Percentiles rank a stretch among this genome's conserved stretches.
Evolutionary conservation across 2,113 vertebrate species (phyloP).

Genomic region (Sula dactylatra): DNA sequence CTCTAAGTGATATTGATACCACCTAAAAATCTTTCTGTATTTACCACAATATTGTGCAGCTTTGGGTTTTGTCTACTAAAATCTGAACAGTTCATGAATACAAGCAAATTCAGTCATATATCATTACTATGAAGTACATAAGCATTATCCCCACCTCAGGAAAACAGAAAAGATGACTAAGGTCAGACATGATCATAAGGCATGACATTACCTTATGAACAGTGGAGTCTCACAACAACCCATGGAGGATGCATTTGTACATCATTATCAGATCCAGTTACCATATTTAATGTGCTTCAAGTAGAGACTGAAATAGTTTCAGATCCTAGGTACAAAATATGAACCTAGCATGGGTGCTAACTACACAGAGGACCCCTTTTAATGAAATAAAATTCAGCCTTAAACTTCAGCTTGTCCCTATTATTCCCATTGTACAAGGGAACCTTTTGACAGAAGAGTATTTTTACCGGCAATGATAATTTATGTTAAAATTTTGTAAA

Average conservation of each 20-base stretch:
- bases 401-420: not conserved
- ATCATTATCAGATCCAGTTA: not conserved
- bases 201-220: not conserved
- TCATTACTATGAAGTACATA: not conserved
- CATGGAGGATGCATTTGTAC: not conserved
- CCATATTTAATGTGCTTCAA: not conserved
- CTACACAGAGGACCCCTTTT: not conserved
- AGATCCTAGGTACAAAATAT: not conserved
- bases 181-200: not conserved
- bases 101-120: not conserved
- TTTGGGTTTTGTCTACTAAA: not conserved
- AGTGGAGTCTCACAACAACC: not conserved
- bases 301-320: not conserved
- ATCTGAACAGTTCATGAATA: not conserved
- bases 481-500: not conserved
- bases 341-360: not conserved
- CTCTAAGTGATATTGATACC: not conserved
- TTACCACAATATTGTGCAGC: not conserved
- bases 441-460: not conserved
- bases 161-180: not conserved
- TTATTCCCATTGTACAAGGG: not conserved
- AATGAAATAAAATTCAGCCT: not conserved
- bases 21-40: not conserved
- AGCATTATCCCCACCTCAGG: not conserved
- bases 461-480: not conserved